Evolutionary conservation across 2,113 vertebrate genomes (phyloP), one percentile per base, ranked within the genome.

Genomic region (Amblyornis subalaris): DNA sequence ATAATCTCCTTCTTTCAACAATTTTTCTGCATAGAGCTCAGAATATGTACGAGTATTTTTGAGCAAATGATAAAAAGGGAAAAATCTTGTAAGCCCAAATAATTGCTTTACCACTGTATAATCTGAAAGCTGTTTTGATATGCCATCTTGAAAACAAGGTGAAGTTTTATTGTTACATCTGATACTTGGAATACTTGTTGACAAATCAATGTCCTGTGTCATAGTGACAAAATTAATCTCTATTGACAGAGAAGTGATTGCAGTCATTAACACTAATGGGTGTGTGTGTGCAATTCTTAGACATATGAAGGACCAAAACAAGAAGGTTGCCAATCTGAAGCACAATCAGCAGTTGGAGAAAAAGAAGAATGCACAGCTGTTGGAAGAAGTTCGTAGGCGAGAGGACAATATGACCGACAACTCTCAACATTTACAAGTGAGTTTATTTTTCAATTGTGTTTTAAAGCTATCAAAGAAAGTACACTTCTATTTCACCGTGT

Each of bases 251-350:
- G 22, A 51, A 55, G 22, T 42, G 25, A 55, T 58, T 89, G n/a
- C 31, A 84, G 23, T 73, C 35, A 62, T 58, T 89, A 78, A 71
- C n/a, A 53, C 47, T 89, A 84, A 94, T 36, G 36, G 9, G 3
- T 35, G 17, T 96, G 21, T 95, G 53, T 89, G 48, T 95, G 38
- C 87, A 90, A 97, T 97, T 96, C 94, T 90, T 97, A 99, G 99
- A 97, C 98, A 99, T 91, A 98, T 99, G 96, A 99, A 98, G 92
- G 99, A 99, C 91, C 98, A 98, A 96, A 98, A 96, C 91, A 99
- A 99, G 97, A 99, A 98, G 89, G 98, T 98, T 96, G 98, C 99
- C 77, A 98, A 98, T 94, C 97, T 99, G 96, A 99, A 99, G 97
- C 98, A 99, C 96, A 98, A 97, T 70, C 98, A 99, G 73, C 98